Conservation (phyloP, 2,888 invertebrate genomes). For the Gymnocheta viridis region DNA sequence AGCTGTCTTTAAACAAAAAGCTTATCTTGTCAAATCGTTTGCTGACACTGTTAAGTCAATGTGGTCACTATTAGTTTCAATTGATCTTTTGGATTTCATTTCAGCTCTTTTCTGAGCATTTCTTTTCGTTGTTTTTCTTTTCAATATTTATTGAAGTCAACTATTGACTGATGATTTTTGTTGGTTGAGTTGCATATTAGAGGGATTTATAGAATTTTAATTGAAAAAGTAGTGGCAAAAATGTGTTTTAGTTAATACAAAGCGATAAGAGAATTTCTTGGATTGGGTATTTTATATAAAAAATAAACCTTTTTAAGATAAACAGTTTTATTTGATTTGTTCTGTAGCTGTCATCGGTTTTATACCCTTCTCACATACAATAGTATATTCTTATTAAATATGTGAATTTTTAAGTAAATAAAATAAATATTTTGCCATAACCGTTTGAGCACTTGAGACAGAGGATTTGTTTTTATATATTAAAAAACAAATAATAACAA, state of each 20-base stretch:
- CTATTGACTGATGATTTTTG: conserved; percentile 15
- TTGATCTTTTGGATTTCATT: conserved; percentile 68
- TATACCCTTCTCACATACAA: neutral
- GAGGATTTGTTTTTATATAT: no score
- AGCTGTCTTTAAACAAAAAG: conserved; percentile 64
- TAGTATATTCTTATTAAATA: neutral
- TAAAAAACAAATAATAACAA: no score
- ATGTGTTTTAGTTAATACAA: conserved; percentile 2
- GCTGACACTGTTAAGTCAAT: conserved; percentile 70
- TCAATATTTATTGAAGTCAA: conserved; percentile 55
- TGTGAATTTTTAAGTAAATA: neutral
- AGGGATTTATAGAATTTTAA: conserved; percentile 62
- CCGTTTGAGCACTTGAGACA: no score
- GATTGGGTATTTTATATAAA: neutral
- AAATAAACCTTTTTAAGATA: neutral
- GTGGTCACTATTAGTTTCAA: conserved; percentile 70
- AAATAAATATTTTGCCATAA: no score
- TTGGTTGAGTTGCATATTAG: neutral
- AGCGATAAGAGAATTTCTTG: conserved; percentile 34
- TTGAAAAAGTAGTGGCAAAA: conserved; percentile 38
- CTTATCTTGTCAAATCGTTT: conserved; percentile 71
- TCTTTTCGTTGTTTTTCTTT: neutral
- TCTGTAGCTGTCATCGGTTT: neutral
- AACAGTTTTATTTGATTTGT: conserved; percentile 19
- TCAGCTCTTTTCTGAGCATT: conserved; percentile 21